Evolutionary conservation across 2,113 vertebrate species (phyloP).

Genomic region (Pristiophorus japonicus): DNA sequence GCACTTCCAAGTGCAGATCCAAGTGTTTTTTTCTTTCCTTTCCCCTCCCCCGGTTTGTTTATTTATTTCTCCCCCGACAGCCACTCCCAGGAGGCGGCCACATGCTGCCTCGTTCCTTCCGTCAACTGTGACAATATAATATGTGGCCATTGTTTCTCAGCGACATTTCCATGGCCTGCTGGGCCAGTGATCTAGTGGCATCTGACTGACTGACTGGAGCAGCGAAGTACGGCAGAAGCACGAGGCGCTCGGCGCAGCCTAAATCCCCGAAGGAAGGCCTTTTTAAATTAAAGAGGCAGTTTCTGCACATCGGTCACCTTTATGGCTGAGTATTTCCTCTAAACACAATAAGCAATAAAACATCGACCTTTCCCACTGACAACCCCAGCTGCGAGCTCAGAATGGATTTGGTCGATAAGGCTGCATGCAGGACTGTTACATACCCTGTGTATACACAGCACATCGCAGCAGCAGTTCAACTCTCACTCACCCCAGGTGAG

Average conservation of each 20-base stretch:
- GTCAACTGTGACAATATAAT: background rate
- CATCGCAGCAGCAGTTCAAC: background rate
- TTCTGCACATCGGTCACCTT: slow-evolving; percentile 29
- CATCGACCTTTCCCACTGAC: slow-evolving; percentile 3
- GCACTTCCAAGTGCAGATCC: too few relatives aligned
- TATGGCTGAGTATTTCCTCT: slow-evolving; percentile 17
- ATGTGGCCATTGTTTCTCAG: slow-evolving; percentile 18
- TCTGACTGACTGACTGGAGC: background rate
- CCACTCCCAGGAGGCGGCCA: background rate
- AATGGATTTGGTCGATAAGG: slow-evolving; percentile 27
- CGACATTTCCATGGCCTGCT: background rate
- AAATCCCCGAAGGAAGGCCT: slow-evolving; percentile 21
- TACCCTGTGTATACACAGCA: background rate
- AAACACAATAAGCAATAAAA: slow-evolving; percentile 32
- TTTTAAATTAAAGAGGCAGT: slow-evolving; percentile 28
- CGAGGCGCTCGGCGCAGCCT: background rate
- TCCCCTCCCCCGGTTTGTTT: background rate
- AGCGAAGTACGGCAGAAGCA: background rate
- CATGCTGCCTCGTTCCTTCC: slow-evolving; percentile 10
- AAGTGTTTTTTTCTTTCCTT: too few relatives aligned
- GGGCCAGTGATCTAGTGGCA: background rate
- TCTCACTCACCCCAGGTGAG: background rate
- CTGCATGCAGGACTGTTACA: background rate
- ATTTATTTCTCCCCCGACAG: background rate
- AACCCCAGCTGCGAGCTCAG: background rate